These are phyloP conservation scores for Vimba vimba DNA, from an alignment of 2,113 vertebrate genomes.

Conservation along the genomic window DNA sequence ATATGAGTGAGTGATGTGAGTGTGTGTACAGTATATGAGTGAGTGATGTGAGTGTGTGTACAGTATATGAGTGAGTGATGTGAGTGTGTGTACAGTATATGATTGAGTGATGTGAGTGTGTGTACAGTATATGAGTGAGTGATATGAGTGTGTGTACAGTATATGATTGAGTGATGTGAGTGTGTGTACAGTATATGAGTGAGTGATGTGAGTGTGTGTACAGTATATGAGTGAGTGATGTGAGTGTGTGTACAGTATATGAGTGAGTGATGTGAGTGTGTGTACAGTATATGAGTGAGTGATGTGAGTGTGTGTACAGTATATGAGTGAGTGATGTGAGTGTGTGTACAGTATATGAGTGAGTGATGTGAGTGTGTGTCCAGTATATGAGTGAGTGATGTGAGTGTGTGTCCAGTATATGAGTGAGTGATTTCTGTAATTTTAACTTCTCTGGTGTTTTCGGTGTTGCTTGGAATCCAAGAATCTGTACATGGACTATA, in stretches of 20 bases:
- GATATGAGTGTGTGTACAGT: too few species aligned
- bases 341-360: background rate
- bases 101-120: background rate
- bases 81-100: background rate
- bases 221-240: background rate
- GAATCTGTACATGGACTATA: conserved; percentile 76
- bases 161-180: background rate
- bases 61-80: too few species aligned
- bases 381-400: too few species aligned
- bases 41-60: background rate
- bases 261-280: too few species aligned
- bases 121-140: background rate
- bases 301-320: background rate
- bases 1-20: background rate
- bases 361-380: background rate
- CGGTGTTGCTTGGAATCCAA: conserved; percentile 81
- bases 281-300: background rate
- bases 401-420: background rate
- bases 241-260: background rate
- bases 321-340: too few species aligned
- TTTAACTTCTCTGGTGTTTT: conserved; percentile 42
- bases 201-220: too few species aligned
- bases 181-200: too few species aligned
- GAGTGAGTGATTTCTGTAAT: background rate
- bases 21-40: background rate